Base-by-base conservation (phyloP, 2,888 invertebrate genomes). In the Hypomecis atomaria region DNA sequence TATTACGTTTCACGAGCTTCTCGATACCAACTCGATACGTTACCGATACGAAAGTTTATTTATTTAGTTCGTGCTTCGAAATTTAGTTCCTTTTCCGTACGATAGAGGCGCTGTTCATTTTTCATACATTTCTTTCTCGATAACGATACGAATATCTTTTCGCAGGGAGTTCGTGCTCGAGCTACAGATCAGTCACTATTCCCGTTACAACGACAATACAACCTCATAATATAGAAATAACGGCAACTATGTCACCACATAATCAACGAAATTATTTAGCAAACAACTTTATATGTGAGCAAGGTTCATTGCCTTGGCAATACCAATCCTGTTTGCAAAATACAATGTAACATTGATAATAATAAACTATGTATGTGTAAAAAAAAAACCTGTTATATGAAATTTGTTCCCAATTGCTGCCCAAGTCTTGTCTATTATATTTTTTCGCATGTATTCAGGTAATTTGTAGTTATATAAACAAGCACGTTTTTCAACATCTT, bases 391-490 rank as follows among this genome's bases (percentile, higher is more conserved):
- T 53, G 53, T 59, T 50, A 59, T 53, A 53, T 59, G 53, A 53
- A 52, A 53, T 59, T 53, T 38, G 7, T 59, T 59, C 38, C 62
- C 62, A 64, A 59, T 59, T 64, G 59, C 59, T 50, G 55, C 55
- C 54, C 59, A 63, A 59, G 59, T 57, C 57, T 44, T 63, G 34
- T 49, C 63, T 49, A 53, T 63, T 55, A 9, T 53, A 63, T 52
- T 54, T 57, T 63, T 63, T 23, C 62, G 53, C 53, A 57, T 57
- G 58, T 63, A 63, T 40, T 58, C 49, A n/a, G 63, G 54, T 49
- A 63, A 57, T 54, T 59, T 59, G 44, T 54, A 55, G 53, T 63
- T 59, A 55, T 54, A 63, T 49, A 59, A 54, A 59, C 59, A 47
- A 53, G 60, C 52, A 60, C 54, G 52, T 52, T 61, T 55, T 61